phyloP scores from a whole-genome alignment of 30 jellyfish, hydroid and myxozoan species.

The Turritopsis rubra region DNA sequence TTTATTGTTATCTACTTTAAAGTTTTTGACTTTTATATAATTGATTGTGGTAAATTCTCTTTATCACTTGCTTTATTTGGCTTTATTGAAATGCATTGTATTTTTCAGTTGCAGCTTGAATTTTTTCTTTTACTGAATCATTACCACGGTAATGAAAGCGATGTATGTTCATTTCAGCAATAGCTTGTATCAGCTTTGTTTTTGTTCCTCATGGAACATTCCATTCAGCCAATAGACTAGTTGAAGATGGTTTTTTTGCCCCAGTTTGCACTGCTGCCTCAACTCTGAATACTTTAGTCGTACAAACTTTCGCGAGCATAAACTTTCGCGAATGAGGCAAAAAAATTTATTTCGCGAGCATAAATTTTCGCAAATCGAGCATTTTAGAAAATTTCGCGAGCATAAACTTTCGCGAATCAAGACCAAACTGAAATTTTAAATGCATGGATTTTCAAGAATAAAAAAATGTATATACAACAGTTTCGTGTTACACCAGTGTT shows the following conservation, averaged over 20 bases:
- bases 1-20: not conserved
- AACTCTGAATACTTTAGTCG: not conserved
- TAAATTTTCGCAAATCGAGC: too few relatives aligned
- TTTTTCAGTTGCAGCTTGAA: constrained; percentile 3
- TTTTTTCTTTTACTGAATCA: constrained; percentile 1
- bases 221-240: not conserved
- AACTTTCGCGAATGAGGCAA: too few relatives aligned
- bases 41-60: not conserved
- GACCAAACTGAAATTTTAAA: too few relatives aligned
- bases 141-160: constrained; percentile 6
- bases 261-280: constrained; percentile 3
- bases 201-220: constrained; percentile 1
- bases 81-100: not conserved
- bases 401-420: too few relatives aligned
- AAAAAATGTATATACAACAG: too few relatives aligned
- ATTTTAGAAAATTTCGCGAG: too few relatives aligned
- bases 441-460: too few relatives aligned
- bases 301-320: too few relatives aligned
- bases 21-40: not conserved
- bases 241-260: not conserved
- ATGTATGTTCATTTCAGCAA: constrained; percentile 4
- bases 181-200: not conserved
- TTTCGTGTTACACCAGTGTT: too few relatives aligned
- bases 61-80: not conserved
- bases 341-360: too few relatives aligned